Evolutionary conservation across 2,888 invertebrate species (phyloP).

Genomic region (Lasioglossum leucozonium): DNA sequence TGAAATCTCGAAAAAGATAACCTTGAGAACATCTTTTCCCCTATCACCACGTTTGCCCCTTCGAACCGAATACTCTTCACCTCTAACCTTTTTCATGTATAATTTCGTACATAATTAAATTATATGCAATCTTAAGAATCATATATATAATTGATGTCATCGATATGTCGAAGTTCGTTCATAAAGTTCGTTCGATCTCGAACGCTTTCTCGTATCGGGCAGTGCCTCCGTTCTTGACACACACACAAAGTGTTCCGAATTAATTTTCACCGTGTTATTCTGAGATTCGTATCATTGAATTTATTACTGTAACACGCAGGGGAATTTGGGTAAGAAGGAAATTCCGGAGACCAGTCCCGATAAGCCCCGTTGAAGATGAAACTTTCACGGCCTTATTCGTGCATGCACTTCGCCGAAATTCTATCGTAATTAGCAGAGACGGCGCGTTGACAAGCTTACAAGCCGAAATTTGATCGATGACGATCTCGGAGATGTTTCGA

Average conservation of each 20-base stretch:
- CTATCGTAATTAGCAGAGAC: background rate
- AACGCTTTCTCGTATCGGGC: background rate
- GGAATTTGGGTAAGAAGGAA: background rate
- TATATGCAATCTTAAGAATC: no score
- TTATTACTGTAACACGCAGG: background rate
- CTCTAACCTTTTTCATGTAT: no score
- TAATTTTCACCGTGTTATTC: background rate
- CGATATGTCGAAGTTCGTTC: background rate
- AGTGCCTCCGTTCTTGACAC: background rate
- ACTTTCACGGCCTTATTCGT: conserved; percentile 16
- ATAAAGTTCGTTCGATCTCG: background rate
- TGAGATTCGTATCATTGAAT: background rate
- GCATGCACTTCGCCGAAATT: conserved; percentile 14
- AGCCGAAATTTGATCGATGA: conserved; percentile 13
- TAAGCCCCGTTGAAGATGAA: background rate
- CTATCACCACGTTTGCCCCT: no score
- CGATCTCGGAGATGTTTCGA: background rate
- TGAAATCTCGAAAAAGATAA: no score
- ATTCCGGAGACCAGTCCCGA: background rate
- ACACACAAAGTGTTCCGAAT: background rate
- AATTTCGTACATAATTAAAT: no score
- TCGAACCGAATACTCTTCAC: no score
- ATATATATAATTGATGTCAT: no score
- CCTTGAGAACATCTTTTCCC: no score
- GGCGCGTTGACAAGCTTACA: background rate